Percentiles rank a stretch among this genome's conserved stretches.
Evolutionary conservation across 2,797 vertebrate species (phyloP).

Genomic region (Acrossocheilus wenchowensis): DNA sequence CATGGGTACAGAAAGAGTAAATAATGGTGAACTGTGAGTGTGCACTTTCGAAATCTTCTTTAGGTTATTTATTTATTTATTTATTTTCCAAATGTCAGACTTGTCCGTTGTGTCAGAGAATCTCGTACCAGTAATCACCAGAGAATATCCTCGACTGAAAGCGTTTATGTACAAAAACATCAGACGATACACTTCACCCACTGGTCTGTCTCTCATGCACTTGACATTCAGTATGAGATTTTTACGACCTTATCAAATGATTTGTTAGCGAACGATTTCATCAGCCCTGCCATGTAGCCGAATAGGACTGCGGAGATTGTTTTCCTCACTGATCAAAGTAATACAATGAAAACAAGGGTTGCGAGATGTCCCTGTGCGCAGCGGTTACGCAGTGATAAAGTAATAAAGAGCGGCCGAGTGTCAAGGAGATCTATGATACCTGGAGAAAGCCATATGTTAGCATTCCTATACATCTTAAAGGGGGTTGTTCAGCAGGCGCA

Average conservation of each 20-base stretch:
- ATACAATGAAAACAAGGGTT: conserved; percentile 47
- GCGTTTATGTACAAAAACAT: conserved; percentile 5
- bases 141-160: conserved; percentile 21
- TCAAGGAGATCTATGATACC: conserved; percentile 27
- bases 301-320: conserved; percentile 7
- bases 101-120: conserved; percentile 11
- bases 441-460: background rate
- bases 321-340: conserved; percentile 24
- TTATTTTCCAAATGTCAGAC: conserved; percentile 46
- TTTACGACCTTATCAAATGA: conserved; percentile 39
- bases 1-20: conserved; percentile 6
- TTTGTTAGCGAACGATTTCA: conserved; percentile 32
- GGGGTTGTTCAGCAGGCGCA: conserved; percentile 45
- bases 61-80: conserved; percentile 28
- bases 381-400: conserved; percentile 18
- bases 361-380: conserved; percentile 4
- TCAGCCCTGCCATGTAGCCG: background rate
- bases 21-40: background rate
- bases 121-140: conserved; percentile 4
- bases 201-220: conserved; percentile 14
- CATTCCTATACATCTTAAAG: conserved; percentile 51
- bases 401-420: background rate
- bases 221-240: conserved; percentile 40
- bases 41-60: background rate
- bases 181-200: conserved; percentile 29